Base-by-base conservation (phyloP, 1,140 invertebrate species). In the Macrobrachium rosenbergii region DNA sequence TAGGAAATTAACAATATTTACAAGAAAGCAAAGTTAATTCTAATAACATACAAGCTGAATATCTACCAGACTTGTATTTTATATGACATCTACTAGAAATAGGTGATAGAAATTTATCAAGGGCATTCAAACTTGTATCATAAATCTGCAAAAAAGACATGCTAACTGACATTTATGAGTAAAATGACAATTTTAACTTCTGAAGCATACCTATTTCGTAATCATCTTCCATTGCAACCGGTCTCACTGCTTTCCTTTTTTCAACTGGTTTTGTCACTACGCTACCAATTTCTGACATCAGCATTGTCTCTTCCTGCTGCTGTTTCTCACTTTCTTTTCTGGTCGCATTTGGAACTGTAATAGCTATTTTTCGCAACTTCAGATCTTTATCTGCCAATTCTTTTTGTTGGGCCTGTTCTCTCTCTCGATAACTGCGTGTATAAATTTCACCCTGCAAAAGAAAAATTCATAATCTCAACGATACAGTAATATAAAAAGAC, bases 391-490 rank as follows among this genome's bases (percentile, higher is more conserved):
- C 75, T 64, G 84, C 21, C 14, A 63, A n/a, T 14, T 86, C 78
- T 62, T 82, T 82, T 45, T 89, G 72, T 14, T 78, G 43, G 59
- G 87, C 82, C 43, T 88, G 72, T 58, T 89, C 84, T 63, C 89
- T 69, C 64, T 89, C 79, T 28, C 85, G 85, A 79, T 89, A 89
- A 28, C 89, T 85, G 17, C 89, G 81, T n/a, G 79, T 90, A 72
- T 87, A 90, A 52, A 89, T 45, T 43, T 89, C 82, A 79, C 79
- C 64, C 89, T 88, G 86, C 0, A 82, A 76, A n/a, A 67, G 86
- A 2, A 82, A 76, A n/a, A 67, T 16, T 7, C 17, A 5, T 78
- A 77, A 14, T 16, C 17, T 28, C 5, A 52, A 7, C 58, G 3
- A 52, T 52, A 52, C 52, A 52, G 12, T 52, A 52, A 8, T 2